Base-by-base conservation (phyloP, 2,113 vertebrate species). In the Aythya baeri region DNA sequence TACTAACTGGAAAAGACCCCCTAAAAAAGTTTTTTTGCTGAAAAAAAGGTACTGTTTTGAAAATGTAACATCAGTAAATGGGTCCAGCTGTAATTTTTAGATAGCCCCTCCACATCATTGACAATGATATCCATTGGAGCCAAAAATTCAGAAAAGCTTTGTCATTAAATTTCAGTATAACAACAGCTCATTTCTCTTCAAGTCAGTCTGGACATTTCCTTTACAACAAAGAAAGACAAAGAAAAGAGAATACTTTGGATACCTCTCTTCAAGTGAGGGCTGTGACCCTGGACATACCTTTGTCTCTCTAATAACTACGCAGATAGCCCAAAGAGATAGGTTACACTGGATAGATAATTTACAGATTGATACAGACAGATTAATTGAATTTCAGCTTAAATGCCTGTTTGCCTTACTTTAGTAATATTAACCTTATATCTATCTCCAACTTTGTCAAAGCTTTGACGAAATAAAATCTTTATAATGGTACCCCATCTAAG, bases 11-110 rank as follows among this genome's bases (percentile, higher is more conserved):
- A 89, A 82, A 49, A 68, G 4, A 70, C 6, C 13, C 21, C 0
- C 36, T 61, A 27, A 63, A 20, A 20, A 1, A 7, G 1, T 3
- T 22, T n/a, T 70, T 43, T 7, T 25, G 4, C 13, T 7, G 17
- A 66, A 26, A 71, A 61, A 88, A 80, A 82, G 1, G 1, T 65
- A 20, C 2, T 0, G 1, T 52, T 65, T 65, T 82, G 31, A 79
- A 94, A 89, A 76, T 38, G 3, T 44, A 59, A 41, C 25, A 38
- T 36, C 50, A 72, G 32, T 68, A 57, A 62, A 65, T 20, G 1
- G 46, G 3, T 27, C 11, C 10, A 55, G 50, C 0, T 0, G 7
- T 32, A 10, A 34, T 6, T 4, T 5, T 85, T n/a, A 62, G 80
- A 49, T 83, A 77, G 20, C 4, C 5, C 2, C 58, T 66, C 18